Conservation (phyloP, 2,888 invertebrate species). For the Atethmia centrago region DNA sequence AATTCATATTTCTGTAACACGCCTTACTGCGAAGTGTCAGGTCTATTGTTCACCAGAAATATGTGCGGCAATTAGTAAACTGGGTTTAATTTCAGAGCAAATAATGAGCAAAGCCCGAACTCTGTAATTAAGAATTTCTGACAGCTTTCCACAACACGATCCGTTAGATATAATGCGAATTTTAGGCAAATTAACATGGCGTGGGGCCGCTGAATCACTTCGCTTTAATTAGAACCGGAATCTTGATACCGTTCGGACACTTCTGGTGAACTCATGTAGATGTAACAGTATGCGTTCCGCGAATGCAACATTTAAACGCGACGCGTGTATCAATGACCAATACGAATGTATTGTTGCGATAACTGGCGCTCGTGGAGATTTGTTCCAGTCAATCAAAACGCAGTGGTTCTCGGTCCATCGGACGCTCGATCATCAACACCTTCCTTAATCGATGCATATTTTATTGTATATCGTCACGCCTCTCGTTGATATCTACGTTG, state of each 20-base stretch:
- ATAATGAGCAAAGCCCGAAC: conserved; percentile 58
- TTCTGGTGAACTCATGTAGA: conserved; percentile 76
- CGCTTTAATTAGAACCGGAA: conserved; percentile 86
- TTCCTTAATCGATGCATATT: conserved; percentile 76
- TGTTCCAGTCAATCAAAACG: conserved; percentile 57
- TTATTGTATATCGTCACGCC: conserved; percentile 73
- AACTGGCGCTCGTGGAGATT: conserved; percentile 60
- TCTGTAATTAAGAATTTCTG: conserved; percentile 69
- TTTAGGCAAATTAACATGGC: conserved; percentile 83
- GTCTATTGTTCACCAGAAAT: conserved; percentile 57
- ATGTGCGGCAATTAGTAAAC: conserved; percentile 51
- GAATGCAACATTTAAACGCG: conserved; percentile 80
- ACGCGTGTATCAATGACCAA: conserved; percentile 75
- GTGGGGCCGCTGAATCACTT: conserved; percentile 81
- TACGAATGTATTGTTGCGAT: conserved; percentile 65
- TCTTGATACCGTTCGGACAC: conserved; percentile 82
- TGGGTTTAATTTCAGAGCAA: conserved; percentile 63
- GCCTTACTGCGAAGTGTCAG: conserved; percentile 24
- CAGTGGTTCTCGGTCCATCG: conserved; percentile 63
- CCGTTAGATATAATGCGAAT: conserved; percentile 81
- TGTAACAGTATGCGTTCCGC: conserved; percentile 81
- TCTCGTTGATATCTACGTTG: conserved; percentile 69
- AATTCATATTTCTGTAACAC: conserved; percentile 44
- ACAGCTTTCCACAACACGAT: conserved; percentile 70
- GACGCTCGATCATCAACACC: conserved; percentile 65